These are phyloP conservation scores for Upupa epops DNA, from an alignment of 2,113 vertebrate genomes.

Conservation along the genomic window DNA sequence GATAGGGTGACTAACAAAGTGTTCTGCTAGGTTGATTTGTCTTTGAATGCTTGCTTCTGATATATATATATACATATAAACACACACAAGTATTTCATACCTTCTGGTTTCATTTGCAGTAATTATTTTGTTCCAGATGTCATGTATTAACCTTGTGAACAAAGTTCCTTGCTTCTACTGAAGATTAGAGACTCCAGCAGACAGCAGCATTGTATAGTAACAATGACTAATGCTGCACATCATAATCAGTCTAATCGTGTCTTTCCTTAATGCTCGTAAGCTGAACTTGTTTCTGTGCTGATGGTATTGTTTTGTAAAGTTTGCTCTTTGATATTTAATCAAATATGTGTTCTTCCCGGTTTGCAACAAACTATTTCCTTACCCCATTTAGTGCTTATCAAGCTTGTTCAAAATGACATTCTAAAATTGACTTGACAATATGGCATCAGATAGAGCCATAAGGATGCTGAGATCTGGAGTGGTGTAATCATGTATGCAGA, in stretches of 20 bases:
- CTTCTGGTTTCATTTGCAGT: neutral
- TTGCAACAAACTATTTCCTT: slow-evolving; percentile 11
- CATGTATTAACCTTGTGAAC: neutral
- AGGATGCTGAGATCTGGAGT: neutral
- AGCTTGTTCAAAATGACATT: slow-evolving; percentile 1
- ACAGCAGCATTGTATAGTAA: neutral
- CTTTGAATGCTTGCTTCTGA: neutral
- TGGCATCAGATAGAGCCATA: neutral
- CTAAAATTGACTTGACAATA: neutral
- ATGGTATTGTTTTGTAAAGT: slow-evolving; percentile 32
- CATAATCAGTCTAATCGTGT: slow-evolving; percentile 41
- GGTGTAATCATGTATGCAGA: slow-evolving; percentile 8
- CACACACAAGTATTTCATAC: neutral
- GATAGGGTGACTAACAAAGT: neutral
- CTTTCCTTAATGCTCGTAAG: slow-evolving; percentile 23
- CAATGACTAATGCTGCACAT: neutral
- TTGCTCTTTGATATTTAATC: slow-evolving; percentile 48
- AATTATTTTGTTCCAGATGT: slow-evolving; percentile 43
- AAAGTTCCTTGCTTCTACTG: neutral
- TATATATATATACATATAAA: neutral
- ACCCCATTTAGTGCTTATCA: slow-evolving; percentile 17
- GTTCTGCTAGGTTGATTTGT: neutral
- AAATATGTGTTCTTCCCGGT: neutral
- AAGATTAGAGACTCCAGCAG: neutral
- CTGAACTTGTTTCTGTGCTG: slow-evolving; percentile 14